Conservation (phyloP, 2,113 vertebrate genomes). For the Chelonoidis abingdonii region DNA sequence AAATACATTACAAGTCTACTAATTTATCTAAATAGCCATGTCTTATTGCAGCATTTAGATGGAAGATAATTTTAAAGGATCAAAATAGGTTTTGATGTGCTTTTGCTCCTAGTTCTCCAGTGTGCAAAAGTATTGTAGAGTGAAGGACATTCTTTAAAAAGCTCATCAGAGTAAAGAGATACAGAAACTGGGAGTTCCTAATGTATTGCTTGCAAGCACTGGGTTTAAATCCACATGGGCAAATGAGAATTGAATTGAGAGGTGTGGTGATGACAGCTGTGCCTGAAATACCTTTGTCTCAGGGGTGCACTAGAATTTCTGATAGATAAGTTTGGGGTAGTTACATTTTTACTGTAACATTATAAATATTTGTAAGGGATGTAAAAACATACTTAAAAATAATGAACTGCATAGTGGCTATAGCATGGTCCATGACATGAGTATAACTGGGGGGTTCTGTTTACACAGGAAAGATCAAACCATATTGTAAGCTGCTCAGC, state of each 20-base stretch:
- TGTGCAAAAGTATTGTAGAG: background rate
- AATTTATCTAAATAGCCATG: background rate
- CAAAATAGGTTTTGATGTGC: background rate
- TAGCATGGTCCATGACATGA: background rate
- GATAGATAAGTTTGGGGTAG: accelerated
- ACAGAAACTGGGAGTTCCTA: background rate
- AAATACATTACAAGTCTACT: background rate
- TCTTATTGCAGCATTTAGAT: background rate
- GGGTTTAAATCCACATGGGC: background rate
- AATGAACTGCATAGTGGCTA: background rate
- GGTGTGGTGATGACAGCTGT: accelerated
- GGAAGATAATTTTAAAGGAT: background rate
- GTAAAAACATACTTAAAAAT: accelerated
- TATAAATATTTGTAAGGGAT: background rate
- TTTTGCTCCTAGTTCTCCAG: background rate
- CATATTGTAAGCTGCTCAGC: background rate
- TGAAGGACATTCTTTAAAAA: background rate
- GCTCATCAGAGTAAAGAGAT: background rate
- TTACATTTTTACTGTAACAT: background rate
- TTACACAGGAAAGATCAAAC: background rate
- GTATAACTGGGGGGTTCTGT: background rate
- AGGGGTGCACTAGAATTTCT: background rate
- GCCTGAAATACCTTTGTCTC: background rate
- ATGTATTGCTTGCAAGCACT: background rate
- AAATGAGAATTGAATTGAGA: background rate